phyloP scores from a whole-genome alignment of 2,797 vertebrate species.

The Acipenser transmontanus region DNA sequence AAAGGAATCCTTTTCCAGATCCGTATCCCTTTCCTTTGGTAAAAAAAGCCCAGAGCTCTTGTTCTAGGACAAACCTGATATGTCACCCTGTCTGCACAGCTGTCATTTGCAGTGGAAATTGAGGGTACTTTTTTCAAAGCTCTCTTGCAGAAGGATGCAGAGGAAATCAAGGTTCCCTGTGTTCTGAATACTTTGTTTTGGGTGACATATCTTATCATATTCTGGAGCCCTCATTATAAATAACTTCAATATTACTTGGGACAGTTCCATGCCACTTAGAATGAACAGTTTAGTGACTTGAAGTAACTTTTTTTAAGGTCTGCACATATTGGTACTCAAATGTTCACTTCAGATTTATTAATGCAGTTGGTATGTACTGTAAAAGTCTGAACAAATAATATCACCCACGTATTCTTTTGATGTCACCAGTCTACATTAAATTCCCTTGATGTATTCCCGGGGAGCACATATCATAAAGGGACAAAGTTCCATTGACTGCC shows the following conservation, averaged over 20 bases:
- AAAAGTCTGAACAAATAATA: neutral
- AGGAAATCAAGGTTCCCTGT: neutral
- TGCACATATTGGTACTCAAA: neutral
- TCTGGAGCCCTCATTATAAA: slow-evolving; percentile 1
- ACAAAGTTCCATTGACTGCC: neutral
- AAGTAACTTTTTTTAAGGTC: neutral
- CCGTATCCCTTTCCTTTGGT: neutral
- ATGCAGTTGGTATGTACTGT: neutral
- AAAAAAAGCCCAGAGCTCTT: neutral
- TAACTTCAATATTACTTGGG: slow-evolving; percentile 6
- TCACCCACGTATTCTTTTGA: neutral
- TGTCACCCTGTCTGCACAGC: neutral
- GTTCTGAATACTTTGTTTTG: neutral
- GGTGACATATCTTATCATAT: neutral
- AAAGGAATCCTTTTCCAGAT: neutral
- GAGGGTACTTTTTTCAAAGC: neutral
- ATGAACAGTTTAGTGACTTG: neutral
- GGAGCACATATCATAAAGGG: neutral
- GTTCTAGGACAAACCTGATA: neutral
- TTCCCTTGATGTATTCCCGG: neutral
- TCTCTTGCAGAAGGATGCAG: slow-evolving; percentile 1
- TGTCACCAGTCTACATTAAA: neutral
- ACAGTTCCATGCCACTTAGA: slow-evolving; percentile 4
- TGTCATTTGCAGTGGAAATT: neutral
- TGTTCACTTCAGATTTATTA: neutral